Conservation (phyloP, 2,113 vertebrate genomes). For the Takifugu flavidus region DNA sequence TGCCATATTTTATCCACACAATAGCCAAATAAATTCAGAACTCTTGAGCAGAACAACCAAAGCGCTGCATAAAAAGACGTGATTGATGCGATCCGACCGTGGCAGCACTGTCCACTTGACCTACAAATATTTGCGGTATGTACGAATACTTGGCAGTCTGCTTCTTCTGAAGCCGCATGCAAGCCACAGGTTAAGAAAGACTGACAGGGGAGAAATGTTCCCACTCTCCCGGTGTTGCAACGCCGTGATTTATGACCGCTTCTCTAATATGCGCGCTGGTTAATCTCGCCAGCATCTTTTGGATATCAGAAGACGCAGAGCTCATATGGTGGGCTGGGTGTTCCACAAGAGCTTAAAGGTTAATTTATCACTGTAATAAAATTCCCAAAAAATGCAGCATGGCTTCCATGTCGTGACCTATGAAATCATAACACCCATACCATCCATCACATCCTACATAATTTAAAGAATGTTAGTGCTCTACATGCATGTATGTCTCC, state of each 20-base stretch:
- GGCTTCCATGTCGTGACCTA: conserved; percentile 55
- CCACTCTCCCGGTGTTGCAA: conserved; percentile 57
- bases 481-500: conserved; percentile 13
- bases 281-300: conserved; percentile 39
- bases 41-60: conserved; percentile 40
- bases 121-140: conserved; percentile 74
- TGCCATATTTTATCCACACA: neutral
- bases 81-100: conserved; percentile 56
- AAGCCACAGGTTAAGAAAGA: conserved; percentile 69
- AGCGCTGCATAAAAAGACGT: conserved; percentile 28
- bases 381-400: conserved; percentile 57
- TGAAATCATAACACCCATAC: conserved; percentile 56
- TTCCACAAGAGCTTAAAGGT: conserved; percentile 56
- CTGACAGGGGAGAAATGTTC: conserved; percentile 18
- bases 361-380: conserved; percentile 67
- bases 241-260: conserved; percentile 60
- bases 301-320: conserved; percentile 47
- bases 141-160: conserved; percentile 65
- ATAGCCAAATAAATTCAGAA: conserved; percentile 26
- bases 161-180: conserved; percentile 53
- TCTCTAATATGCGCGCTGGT: conserved; percentile 30
- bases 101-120: conserved; percentile 67
- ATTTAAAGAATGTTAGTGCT: conserved; percentile 40
- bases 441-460: conserved; percentile 53
- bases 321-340: conserved; percentile 57